phyloP scores from a whole-genome alignment of 1,140 invertebrate genomes.

The Ceratosolen fusciceps region DNA sequence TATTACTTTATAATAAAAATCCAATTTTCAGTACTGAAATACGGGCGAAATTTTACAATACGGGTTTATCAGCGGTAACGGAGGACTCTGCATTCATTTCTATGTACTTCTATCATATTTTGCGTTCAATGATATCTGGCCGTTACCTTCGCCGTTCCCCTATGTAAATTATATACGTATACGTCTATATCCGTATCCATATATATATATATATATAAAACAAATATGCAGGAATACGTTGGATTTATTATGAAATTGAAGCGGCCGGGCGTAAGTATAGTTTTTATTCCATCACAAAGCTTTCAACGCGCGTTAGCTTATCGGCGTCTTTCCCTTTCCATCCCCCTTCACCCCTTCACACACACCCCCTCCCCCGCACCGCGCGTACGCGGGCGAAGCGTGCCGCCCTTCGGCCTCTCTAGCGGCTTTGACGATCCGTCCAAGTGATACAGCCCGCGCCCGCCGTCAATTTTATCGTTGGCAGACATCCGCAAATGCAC shows the following conservation, averaged over 20 bases:
- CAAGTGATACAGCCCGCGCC: slow-evolving; percentile 45
- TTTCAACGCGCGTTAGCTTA: not conserved
- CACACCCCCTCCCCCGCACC: too few relatives aligned
- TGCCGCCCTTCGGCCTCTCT: too few relatives aligned
- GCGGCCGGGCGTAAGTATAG: not conserved
- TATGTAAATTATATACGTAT: slow-evolving; percentile 15
- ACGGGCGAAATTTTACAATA: slow-evolving; percentile 8
- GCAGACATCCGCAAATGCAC: slow-evolving; percentile 5
- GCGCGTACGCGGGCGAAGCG: too few relatives aligned
- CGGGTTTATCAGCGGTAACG: not conserved
- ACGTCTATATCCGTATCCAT: too few relatives aligned
- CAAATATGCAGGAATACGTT: not conserved
- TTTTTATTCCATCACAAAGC: not conserved
- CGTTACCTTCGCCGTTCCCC: not conserved
- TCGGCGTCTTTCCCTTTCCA: not conserved
- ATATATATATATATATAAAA: too few relatives aligned
- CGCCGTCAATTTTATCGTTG: slow-evolving; percentile 57
- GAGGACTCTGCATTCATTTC: not conserved
- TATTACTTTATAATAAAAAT: slow-evolving; percentile 6
- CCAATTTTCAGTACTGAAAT: not conserved
- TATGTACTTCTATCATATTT: slow-evolving; percentile 1
- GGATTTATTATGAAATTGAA: not conserved
- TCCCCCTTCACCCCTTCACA: too few relatives aligned
- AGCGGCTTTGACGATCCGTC: slow-evolving; percentile 43
- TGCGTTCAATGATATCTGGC: not conserved